Evolutionary conservation across 2,113 vertebrate species (phyloP), one percentile per base, ranked within the genome.

Genomic region (Gallinago paraguaiae): DNA sequence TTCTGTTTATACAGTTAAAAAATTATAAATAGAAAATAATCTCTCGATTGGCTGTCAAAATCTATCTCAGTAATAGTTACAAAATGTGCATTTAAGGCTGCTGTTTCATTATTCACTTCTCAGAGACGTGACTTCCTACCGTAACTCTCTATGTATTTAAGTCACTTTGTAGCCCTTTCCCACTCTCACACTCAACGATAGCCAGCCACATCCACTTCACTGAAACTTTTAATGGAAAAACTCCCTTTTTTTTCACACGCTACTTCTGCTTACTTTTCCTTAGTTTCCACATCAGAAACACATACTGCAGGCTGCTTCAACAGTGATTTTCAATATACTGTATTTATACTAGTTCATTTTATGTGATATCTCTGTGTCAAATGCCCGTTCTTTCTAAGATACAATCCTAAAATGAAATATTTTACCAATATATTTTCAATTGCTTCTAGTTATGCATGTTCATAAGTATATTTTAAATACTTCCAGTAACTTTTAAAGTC

Each of bases 231-330:
- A 69, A 48, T 37, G 39, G 39, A 14, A 56, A 64, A 61, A 17
- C 8, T 17, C 0, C 4, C 1, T 23, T 24, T 61, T 46, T 75
- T 4, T 4, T 0, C 16, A 24, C 31, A 61, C 17, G 25, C 6
- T 64, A 30, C 4, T 64, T 53, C 17, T 51, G 20, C 17, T 45
- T 74, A 45, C 51, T 63, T 67, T 74, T 69, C 54, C 19, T 56
- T 9, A 57, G 6, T 61, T 84, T 84, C 33, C 7, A 25, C 9
- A 31, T 79, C 39, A 75, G 35, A 57, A 61, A 7, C 16, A 37
- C 28, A 30, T 45, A 68, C 7, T 23, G 28, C 11, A 68, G 13
- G 68, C 30, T 35, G 17, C 41, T 86, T 45, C 35, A 71, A 64
- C 17, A 59, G 19, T 57, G 24, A 59, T n/a, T 45, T 68, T 85